Evolutionary conservation across 2,797 vertebrate genomes (phyloP).

Genomic region (Vipera ursinii): DNA sequence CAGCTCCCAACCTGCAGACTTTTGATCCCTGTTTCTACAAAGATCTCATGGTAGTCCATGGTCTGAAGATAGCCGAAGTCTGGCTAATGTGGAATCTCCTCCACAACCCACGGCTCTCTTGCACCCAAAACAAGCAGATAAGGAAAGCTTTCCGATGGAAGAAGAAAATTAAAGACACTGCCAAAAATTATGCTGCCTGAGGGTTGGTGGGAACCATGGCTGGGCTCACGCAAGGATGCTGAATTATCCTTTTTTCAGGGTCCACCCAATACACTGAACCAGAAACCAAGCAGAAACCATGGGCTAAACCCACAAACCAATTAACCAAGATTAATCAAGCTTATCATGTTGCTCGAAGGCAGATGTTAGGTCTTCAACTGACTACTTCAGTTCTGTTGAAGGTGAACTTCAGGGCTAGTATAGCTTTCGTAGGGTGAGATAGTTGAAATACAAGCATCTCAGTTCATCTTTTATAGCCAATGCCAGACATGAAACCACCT

Average conservation of each 20-base stretch:
- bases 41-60: constrained; percentile 96
- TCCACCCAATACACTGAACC: neutral
- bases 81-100: constrained; percentile 99
- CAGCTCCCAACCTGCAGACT: constrained; percentile 88
- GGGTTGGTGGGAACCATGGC: neutral
- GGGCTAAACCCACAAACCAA: neutral
- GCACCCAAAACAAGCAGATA: constrained; percentile 72
- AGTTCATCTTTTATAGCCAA: neutral
- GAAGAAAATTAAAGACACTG: constrained; percentile 33
- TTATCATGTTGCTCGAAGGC: neutral
- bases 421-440: neutral
- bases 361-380: neutral
- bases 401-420: neutral
- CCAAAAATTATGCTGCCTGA: neutral
- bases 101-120: constrained; percentile 82
- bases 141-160: constrained; percentile 84
- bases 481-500: neutral
- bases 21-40: constrained; percentile 96
- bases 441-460: neutral
- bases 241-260: neutral
- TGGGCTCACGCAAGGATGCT: no score
- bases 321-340: neutral
- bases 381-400: neutral
- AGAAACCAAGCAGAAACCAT: neutral
- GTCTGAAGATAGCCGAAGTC: constrained; percentile 90